A percentile compares a stretch with the other conserved stretches of the same genome.
phyloP scores from a whole-genome alignment of 2,888 invertebrate genomes.

The Cryptocheilus praepositus region DNA sequence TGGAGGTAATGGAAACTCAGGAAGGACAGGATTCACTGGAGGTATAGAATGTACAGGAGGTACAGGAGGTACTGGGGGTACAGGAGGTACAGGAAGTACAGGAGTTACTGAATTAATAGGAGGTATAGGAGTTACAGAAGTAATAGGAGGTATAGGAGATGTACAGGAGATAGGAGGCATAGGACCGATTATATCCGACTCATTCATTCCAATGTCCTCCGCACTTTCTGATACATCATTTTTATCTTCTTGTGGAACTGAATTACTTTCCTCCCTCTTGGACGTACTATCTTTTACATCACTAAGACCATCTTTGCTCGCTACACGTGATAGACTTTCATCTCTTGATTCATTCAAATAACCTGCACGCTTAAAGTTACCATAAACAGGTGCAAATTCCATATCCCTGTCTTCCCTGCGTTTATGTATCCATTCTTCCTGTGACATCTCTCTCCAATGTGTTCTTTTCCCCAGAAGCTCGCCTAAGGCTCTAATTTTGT shows the following conservation, averaged over 20 bases:
- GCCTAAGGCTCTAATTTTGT: conserved; percentile 68
- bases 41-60: too few species aligned
- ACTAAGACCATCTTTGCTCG: conserved; percentile 5
- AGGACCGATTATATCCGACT: conserved; percentile 5
- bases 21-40: too few species aligned
- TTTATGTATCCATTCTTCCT: conserved; percentile 87
- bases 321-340: conserved; percentile 3
- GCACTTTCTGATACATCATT: background rate
- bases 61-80: too few species aligned
- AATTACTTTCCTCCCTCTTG: too few species aligned
- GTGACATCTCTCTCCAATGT: conserved; percentile 81
- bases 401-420: conserved; percentile 82
- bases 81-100: too few species aligned
- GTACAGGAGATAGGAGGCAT: too few species aligned
- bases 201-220: conserved; percentile 24
- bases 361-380: conserved; percentile 58
- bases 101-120: too few species aligned
- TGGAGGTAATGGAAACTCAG: too few species aligned
- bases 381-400: conserved; percentile 85
- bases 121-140: too few species aligned
- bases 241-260: too few species aligned
- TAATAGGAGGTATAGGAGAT: too few species aligned
- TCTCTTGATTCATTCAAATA: conserved; percentile 27
- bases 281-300: background rate
- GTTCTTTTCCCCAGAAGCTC: conserved; percentile 73